Percentiles rank a stretch among this genome's conserved stretches.
phyloP scores from a whole-genome alignment of 2,888 invertebrate genomes.

The Monopis laevigella region DNA sequence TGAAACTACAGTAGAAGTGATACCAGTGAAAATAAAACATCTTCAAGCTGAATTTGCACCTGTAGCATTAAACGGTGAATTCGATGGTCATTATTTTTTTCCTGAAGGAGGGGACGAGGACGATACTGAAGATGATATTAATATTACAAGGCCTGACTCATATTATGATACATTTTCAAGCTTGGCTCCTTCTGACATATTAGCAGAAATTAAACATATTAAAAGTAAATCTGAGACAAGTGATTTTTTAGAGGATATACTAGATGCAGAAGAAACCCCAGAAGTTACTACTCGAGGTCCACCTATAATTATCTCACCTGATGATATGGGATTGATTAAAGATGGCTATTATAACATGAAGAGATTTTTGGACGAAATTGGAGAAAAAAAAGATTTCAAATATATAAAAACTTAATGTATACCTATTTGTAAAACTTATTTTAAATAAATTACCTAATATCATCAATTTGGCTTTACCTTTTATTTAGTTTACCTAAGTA shows the following conservation, averaged over 20 bases:
- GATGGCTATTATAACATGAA: constrained; percentile 34
- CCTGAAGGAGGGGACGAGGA: constrained; percentile 40
- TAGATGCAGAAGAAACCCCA: constrained; percentile 38
- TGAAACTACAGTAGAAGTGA: constrained; percentile 26
- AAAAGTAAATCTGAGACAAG: constrained; percentile 39
- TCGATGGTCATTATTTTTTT: constrained; percentile 55
- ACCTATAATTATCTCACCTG: constrained; percentile 26
- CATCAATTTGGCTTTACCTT: no score
- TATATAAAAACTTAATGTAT: neutral
- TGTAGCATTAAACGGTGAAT: constrained; percentile 37
- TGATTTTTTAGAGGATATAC: constrained; percentile 51
- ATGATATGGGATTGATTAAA: constrained; percentile 30
- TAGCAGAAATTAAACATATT: constrained; percentile 44
- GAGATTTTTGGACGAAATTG: constrained; percentile 35
- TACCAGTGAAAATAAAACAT: constrained; percentile 34
- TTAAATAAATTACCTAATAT: neutral
- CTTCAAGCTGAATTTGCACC: constrained; percentile 42
- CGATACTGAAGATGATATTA: constrained; percentile 23
- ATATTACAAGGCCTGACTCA: constrained; percentile 32
- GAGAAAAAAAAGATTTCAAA: constrained; percentile 20
- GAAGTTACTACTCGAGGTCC: constrained; percentile 18
- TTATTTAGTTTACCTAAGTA: no score
- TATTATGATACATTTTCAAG: constrained; percentile 37
- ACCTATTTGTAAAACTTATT: neutral
- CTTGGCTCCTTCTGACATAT: constrained; percentile 36